Percentiles rank a stretch among this genome's conserved stretches.
These are phyloP conservation scores for Oreochromis mossambicus DNA, from an alignment of 2,797 vertebrate species.

Conservation along the genomic window DNA sequence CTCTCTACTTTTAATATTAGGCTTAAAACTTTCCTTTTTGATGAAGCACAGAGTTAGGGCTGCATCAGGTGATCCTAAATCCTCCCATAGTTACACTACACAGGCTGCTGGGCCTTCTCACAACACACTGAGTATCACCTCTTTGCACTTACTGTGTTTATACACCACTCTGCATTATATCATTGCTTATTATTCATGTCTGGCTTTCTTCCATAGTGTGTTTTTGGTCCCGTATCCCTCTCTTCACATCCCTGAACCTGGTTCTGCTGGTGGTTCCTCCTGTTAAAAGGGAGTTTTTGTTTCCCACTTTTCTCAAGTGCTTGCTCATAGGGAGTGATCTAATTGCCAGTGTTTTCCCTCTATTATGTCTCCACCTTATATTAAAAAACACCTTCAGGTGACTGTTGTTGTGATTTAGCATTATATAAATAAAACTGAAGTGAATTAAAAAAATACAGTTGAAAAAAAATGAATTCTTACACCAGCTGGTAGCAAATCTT, in stretches of 20 bases:
- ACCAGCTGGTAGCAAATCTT: neutral
- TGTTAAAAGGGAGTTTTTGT: neutral
- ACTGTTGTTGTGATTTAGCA: neutral
- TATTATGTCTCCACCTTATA: neutral
- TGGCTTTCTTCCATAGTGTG: neutral
- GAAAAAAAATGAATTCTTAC: neutral
- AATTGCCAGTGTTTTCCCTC: neutral
- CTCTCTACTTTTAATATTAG: neutral
- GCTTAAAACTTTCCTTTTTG: neutral
- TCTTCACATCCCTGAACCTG: neutral
- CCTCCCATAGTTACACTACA: neutral
- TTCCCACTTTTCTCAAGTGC: neutral
- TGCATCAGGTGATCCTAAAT: neutral
- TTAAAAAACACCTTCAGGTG: neutral
- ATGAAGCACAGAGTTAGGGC: neutral
- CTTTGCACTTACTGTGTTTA: neutral
- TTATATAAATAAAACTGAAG: neutral
- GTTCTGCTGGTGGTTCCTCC: neutral
- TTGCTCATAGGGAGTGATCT: neutral
- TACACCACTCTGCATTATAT: neutral
- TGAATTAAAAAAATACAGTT: neutral
- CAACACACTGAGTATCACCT: neutral
- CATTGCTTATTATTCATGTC: neutral
- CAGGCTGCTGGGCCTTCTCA: neutral
- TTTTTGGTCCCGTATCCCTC: neutral